Conservation (phyloP, 2,113 vertebrate species). For the Coreoperca whiteheadi region DNA sequence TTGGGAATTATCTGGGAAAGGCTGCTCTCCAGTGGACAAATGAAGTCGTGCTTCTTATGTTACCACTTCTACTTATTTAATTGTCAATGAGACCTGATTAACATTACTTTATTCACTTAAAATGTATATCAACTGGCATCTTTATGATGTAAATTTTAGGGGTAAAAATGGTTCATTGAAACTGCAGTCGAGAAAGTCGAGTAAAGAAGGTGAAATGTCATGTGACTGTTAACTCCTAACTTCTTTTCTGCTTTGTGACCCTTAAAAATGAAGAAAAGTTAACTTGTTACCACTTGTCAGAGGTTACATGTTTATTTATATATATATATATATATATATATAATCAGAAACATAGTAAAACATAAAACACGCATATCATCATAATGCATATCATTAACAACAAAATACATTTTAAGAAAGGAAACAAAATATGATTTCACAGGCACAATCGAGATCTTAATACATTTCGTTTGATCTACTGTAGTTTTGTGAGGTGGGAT, state of each 20-base stretch:
- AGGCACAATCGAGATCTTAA: not conserved
- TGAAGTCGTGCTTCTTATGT: not conserved
- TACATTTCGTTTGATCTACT: not conserved
- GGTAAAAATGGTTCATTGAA: not conserved
- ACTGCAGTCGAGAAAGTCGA: not conserved
- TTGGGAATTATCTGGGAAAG: conserved; percentile 23
- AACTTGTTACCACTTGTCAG: not conserved
- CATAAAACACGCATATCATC: not conserved
- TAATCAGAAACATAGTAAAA: not conserved
- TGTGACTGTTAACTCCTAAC: not conserved
- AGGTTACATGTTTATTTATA: not conserved
- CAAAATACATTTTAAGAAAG: not conserved
- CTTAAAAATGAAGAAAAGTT: not conserved
- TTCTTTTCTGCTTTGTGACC: not conserved
- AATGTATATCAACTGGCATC: not conserved
- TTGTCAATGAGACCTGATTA: not conserved
- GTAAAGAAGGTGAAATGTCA: not conserved
- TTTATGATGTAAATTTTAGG: not conserved
- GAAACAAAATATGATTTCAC: not conserved
- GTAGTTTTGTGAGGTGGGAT: not conserved
- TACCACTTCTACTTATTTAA: not conserved
- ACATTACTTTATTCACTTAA: not conserved
- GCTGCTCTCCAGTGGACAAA: conserved; percentile 68
- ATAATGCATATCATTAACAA: not conserved
- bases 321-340: not conserved